Evolutionary conservation across 2,113 vertebrate species (phyloP).

Genomic region (Sialia sialis): DNA sequence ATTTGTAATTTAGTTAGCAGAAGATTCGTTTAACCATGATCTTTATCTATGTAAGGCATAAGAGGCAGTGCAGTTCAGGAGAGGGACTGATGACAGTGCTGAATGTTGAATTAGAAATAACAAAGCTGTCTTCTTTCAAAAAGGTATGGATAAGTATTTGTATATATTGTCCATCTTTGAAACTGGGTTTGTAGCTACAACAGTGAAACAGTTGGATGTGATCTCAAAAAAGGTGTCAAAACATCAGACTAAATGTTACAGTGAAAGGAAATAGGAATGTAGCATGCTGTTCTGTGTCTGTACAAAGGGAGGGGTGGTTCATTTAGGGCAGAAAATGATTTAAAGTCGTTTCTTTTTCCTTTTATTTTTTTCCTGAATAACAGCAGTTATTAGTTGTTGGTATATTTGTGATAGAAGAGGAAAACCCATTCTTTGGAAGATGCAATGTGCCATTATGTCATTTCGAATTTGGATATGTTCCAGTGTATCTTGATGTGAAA

Average conservation of each 20-base stretch:
- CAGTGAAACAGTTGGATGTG: neutral
- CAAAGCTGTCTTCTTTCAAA: neutral
- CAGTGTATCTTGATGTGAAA: neutral
- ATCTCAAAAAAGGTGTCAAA: neutral
- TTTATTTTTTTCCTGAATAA: neutral
- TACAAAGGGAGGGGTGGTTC: neutral
- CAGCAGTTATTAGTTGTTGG: neutral
- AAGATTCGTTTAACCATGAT: neutral
- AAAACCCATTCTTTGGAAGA: neutral
- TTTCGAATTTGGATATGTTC: neutral
- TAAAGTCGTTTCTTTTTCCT: neutral
- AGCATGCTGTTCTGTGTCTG: neutral
- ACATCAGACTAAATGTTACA: neutral
- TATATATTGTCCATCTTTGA: neutral
- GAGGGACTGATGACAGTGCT: neutral
- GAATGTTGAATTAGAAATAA: neutral
- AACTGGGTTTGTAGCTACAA: neutral
- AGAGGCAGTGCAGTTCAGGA: neutral
- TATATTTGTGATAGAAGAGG: neutral
- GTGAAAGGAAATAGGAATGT: neutral
- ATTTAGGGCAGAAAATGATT: neutral
- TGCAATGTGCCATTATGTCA: neutral
- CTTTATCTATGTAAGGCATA: neutral
- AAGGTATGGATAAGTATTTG: neutral
- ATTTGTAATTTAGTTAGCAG: neutral